Percentiles rank a stretch among this genome's conserved stretches.
Evolutionary conservation across 2,888 invertebrate genomes (phyloP).

Genomic region (Dastarcus helophoroides): DNA sequence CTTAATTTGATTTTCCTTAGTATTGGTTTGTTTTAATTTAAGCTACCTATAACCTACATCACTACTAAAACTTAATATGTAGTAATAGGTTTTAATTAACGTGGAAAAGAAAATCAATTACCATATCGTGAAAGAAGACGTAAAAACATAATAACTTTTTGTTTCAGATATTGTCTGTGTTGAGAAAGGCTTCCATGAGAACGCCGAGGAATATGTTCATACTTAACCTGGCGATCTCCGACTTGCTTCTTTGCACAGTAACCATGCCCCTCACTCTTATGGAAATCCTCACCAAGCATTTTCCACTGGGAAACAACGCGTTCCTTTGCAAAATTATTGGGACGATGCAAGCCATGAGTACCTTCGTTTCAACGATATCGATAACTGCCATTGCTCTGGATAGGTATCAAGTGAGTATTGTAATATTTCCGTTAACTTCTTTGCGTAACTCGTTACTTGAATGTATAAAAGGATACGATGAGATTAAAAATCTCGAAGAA

Average conservation of each 20-base stretch:
- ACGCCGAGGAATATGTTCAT: slow-evolving; percentile 91
- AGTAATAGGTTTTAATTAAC: too few relatives aligned
- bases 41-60: too few relatives aligned
- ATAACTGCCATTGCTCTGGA: slow-evolving; percentile 86
- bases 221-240: slow-evolving; percentile 76
- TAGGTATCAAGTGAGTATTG: slow-evolving; percentile 61
- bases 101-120: too few relatives aligned
- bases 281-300: slow-evolving; percentile 74
- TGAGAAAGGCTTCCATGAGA: slow-evolving; percentile 78
- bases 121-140: too few relatives aligned
- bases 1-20: too few relatives aligned
- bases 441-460: too few relatives aligned
- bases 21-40: too few relatives aligned
- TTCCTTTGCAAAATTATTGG: slow-evolving; percentile 77
- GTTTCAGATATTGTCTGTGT: slow-evolving; percentile 47
- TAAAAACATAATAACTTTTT: too few relatives aligned
- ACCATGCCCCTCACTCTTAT: slow-evolving; percentile 84
- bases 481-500: too few relatives aligned
- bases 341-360: slow-evolving; percentile 78
- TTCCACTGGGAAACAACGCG: slow-evolving; percentile 72
- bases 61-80: too few relatives aligned
- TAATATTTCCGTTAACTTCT: too few relatives aligned
- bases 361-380: slow-evolving; percentile 87
- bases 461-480: too few relatives aligned
- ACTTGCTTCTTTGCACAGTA: slow-evolving; percentile 75